Base-by-base conservation (phyloP, 2,797 vertebrate genomes). In the Macrochelys suwanniensis region DNA sequence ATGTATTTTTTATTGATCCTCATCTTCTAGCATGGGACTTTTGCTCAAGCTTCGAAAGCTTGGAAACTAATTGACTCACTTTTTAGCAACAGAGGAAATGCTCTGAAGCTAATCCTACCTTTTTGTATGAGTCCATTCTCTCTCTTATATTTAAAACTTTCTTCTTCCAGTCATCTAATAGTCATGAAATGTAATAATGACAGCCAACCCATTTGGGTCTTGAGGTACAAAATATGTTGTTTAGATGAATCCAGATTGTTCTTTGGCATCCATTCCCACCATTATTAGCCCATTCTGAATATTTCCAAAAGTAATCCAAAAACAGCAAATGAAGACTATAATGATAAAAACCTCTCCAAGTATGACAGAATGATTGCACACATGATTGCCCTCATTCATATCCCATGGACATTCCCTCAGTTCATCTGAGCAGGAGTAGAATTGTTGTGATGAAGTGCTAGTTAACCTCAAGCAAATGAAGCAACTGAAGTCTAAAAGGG, bases 1-100 rank as follows among this genome's bases (percentile, higher is more conserved):
- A 49, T 49, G 1, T 77, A 16, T 77, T 71, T 71, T 77, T 77
- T 49, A 49, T 49, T 45, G 42, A 31, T 31, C 28, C 25, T 77
- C 74, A 31, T 77, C 13, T 49, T 49, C 45, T 77, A 71, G 42
- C 5, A 42, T 71, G 37, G 37, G 23, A 76, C 11, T 49, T 77
- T 77, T 77, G 45, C 25, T 47, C 74, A 49, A 17, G 6, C 45
- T 77, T 77, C 37, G n/a, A 74, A 74, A 74, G 19, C 59, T 33
- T 61, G n/a, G n/a, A 71, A 71, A 71, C 45, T 49, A 77, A 49
- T 31, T 77, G 74, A 77, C 26, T 49, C 74, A 31, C 13, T 33
- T 94, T 93, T 92, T 74, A 23, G 81, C 59, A 81, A 61, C 13
- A 76, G 0, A 56, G 85, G 45, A 77, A 77, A 77, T 82, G 54